A percentile compares a stretch with the other conserved stretches of the same genome.
These are phyloP conservation scores for Noctuana brunneofusca DNA, from an alignment of 2,888 invertebrate species.

Conservation along the genomic window DNA sequence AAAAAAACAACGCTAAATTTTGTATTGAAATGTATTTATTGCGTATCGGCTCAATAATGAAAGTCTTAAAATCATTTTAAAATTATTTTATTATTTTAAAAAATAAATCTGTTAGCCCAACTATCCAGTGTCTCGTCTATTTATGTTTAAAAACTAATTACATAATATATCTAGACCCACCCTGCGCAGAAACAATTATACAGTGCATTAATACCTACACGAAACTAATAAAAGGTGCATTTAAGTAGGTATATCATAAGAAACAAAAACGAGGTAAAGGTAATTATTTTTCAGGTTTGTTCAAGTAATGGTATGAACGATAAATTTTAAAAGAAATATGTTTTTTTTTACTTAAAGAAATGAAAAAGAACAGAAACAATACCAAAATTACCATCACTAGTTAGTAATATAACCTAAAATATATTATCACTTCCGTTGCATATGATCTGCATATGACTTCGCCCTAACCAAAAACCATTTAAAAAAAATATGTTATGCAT, in stretches of 20 bases:
- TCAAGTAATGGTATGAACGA: no score
- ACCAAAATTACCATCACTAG: neutral
- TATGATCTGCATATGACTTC: neutral
- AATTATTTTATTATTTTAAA: neutral
- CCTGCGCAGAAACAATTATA: neutral
- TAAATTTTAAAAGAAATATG: no score
- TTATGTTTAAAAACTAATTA: neutral
- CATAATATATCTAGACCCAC: neutral
- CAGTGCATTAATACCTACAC: neutral
- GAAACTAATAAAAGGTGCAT: neutral
- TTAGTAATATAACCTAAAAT: neutral
- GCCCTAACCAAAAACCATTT: neutral
- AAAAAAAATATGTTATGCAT: neutral
- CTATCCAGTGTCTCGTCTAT: neutral
- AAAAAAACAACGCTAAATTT: no score
- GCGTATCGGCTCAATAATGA: no score
- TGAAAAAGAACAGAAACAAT: neutral
- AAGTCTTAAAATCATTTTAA: neutral
- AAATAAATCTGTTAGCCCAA: conserved; percentile 8
- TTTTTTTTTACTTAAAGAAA: no score
- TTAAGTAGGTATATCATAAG: neutral
- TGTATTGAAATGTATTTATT: no score
- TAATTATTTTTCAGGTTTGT: no score
- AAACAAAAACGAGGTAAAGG: neutral
- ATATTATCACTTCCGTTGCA: no score